Percentiles rank a stretch among this genome's conserved stretches.
These are phyloP conservation scores for Corythaeola cristata DNA, from an alignment of 2,113 vertebrate genomes.

Conservation along the genomic window DNA sequence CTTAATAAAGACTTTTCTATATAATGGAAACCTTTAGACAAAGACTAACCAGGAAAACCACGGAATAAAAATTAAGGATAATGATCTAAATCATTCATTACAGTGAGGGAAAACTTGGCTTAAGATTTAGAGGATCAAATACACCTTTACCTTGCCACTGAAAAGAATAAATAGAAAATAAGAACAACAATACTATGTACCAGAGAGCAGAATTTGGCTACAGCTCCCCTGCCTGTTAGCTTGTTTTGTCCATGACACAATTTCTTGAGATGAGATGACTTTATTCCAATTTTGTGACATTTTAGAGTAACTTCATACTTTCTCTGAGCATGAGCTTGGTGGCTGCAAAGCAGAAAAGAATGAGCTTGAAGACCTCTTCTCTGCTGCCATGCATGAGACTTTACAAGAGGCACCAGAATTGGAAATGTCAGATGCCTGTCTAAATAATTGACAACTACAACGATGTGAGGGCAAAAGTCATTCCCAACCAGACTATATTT, in stretches of 20 bases:
- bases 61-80: neutral
- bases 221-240: neutral
- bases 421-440: conserved; percentile 11
- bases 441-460: conserved; percentile 46
- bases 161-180: neutral
- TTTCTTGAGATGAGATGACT: neutral
- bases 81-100: neutral
- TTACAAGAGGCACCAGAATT: neutral
- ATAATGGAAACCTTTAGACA: neutral
- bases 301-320: neutral
- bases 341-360: neutral
- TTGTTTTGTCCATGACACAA: neutral
- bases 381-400: neutral
- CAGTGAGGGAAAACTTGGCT: neutral
- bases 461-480: conserved; percentile 28
- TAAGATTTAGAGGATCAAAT: neutral
- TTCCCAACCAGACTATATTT: conserved; percentile 38
- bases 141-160: neutral
- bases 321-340: neutral
- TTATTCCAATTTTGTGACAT: neutral
- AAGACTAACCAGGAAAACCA: neutral
- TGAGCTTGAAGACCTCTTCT: neutral
- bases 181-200: neutral
- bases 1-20: neutral
- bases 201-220: neutral